Conservation (phyloP, 2,113 vertebrate genomes). For the Notechis scutatus region DNA sequence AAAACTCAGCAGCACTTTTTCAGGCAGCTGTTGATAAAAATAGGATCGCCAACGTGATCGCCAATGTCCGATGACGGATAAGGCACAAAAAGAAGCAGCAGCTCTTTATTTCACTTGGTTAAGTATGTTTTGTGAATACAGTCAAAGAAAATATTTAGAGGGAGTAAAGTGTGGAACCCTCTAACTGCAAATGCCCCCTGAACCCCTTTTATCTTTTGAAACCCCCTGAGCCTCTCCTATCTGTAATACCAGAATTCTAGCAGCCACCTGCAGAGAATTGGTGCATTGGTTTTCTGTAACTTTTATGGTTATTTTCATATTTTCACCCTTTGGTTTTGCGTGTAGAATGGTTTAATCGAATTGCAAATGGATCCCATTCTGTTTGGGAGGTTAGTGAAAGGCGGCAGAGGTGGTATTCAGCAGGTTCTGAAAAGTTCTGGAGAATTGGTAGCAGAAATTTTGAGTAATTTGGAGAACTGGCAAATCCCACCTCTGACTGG, state of each 20-base stretch:
- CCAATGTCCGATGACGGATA: too few relatives aligned
- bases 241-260: neutral
- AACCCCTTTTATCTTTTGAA: neutral
- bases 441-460: too few relatives aligned
- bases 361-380: neutral
- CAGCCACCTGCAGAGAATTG: neutral
- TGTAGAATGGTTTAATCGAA: neutral
- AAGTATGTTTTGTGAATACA: neutral
- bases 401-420: too few relatives aligned
- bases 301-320: neutral
- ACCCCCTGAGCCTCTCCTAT: neutral
- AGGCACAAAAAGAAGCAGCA: neutral
- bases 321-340: neutral
- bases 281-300: neutral
- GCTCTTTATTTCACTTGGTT: neutral
- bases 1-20: too few relatives aligned
- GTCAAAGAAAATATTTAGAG: neutral
- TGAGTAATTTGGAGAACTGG: too few relatives aligned
- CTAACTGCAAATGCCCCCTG: too few relatives aligned
- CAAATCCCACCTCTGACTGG: too few relatives aligned
- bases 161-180: neutral
- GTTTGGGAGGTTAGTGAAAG: neutral
- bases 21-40: too few relatives aligned
- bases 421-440: too few relatives aligned
- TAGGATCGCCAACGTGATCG: too few relatives aligned